Base-by-base conservation (phyloP, 2,113 vertebrate genomes). In the Sylvietta virens region DNA sequence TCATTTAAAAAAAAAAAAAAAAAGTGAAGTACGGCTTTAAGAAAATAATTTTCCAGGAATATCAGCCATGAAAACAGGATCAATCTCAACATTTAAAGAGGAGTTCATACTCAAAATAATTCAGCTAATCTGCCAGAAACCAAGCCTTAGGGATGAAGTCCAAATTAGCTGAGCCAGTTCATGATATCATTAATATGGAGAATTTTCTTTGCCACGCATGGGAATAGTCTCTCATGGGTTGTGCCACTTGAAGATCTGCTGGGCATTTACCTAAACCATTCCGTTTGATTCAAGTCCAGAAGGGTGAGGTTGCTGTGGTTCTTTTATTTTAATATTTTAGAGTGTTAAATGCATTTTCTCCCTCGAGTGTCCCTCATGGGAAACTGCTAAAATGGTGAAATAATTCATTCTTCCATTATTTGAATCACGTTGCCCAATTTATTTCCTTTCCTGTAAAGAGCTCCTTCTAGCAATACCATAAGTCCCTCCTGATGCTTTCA, bases 321-420 rank as follows among this genome's bases (percentile, higher is more conserved):
- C 86, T 80, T 86, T 94, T 84, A 81, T 86, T 93, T 91, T 78
- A 86, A 83, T 92, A 88, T 90, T 93, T 95, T 26, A 81, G 72
- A 93, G 88, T 70, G 72, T 92, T 96, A 94, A 95, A 65, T 96
- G 80, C 86, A 56, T 96, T 95, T 91, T 95, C 51, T 67, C 72
- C 80, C 76, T 91, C 50, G 5, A 62, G 30, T 47, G 42, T 66
- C 47, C 60, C 92, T 88, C 92, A 71, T 20, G 60, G 92, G 83
- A 81, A 93, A 70, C 42, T 57, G 42, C 67, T 86, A 58, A 94
- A 92, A 91, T 81, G 80, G 40, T 91, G 94, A 92, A 96, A 95
- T 95, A 83, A 71, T 92, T 88, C 71, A 86, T 95, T 95, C 85
- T 93, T 92, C 70, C 74, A 86, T 82, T 94, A 86, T 96, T 93